A percentile compares a stretch with the other conserved stretches of the same genome.
phyloP scores from a whole-genome alignment of 2,888 invertebrate genomes.

The Himalopsyche japonica region DNA sequence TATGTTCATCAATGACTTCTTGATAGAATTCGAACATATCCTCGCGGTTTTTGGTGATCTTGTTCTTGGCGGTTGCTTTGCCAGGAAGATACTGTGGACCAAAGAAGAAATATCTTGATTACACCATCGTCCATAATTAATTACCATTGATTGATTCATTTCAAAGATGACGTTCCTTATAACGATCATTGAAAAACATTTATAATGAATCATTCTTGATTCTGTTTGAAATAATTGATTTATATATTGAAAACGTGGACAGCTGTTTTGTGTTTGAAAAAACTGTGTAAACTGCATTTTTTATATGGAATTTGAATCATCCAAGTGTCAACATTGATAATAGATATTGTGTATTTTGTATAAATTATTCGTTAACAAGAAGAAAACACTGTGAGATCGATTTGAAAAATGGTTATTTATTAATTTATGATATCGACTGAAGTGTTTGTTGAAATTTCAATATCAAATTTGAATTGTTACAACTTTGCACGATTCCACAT shows the following conservation, averaged over 20 bases:
- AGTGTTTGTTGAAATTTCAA: too few relatives aligned
- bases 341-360: too few relatives aligned
- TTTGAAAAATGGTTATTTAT: neutral
- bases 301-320: too few relatives aligned
- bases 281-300: too few relatives aligned
- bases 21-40: conserved; percentile 87
- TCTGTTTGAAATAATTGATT: neutral
- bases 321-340: too few relatives aligned
- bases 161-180: too few relatives aligned
- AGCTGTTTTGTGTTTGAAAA: neutral
- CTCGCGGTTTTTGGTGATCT: conserved; percentile 70
- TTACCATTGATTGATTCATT: too few relatives aligned
- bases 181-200: too few relatives aligned
- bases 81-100: conserved; percentile 62
- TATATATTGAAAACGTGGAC: neutral
- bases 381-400: neutral
- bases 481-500: too few relatives aligned
- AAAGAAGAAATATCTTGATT: neutral
- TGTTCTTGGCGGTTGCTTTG: conserved; percentile 64
- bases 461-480: too few relatives aligned
- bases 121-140: neutral
- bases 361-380: too few relatives aligned
- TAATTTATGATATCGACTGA: too few relatives aligned
- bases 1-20: conserved; percentile 81
- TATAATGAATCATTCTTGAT: neutral